A percentile compares a stretch with the other conserved stretches of the same genome.
phyloP scores from a whole-genome alignment of 2,113 vertebrate genomes.

The Solenodon paradoxus region DNA sequence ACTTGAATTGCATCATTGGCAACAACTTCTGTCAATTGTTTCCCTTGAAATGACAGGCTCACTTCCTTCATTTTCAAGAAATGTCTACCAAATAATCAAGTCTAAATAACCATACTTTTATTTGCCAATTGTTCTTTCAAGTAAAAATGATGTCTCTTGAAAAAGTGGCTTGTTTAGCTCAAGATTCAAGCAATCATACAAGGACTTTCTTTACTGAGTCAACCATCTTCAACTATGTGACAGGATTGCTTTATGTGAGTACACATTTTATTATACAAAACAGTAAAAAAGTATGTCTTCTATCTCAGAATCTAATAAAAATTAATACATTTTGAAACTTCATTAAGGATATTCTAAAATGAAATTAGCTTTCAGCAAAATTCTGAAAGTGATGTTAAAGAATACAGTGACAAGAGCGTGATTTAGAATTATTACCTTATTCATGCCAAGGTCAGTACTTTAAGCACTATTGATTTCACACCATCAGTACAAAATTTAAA shows the following conservation, averaged over 20 bases:
- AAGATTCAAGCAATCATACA: not conserved
- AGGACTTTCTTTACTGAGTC: not conserved
- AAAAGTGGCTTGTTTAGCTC: not conserved
- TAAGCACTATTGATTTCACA: too few relatives aligned
- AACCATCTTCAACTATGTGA: not conserved
- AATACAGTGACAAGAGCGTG: fast-evolving
- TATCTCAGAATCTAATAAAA: not conserved
- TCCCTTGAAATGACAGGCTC: slow-evolving; percentile 3
- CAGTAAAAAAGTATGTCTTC: not conserved
- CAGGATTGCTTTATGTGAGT: not conserved
- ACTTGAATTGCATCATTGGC: not conserved
- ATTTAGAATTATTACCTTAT: not conserved
- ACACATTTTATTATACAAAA: not conserved
- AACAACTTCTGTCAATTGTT: not conserved
- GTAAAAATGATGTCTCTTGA: not conserved
- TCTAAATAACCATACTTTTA: not conserved
- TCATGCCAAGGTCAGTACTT: not conserved
- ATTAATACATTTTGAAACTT: not conserved
- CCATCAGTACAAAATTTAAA: not conserved
- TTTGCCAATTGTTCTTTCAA: not conserved
- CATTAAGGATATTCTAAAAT: not conserved
- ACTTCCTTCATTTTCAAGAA: not conserved
- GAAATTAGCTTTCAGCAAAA: not conserved
- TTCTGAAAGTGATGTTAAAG: not conserved
- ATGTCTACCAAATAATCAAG: not conserved